Percentiles rank a stretch among this genome's conserved stretches.
Evolutionary conservation across 1,140 invertebrate genomes (phyloP).

Genomic region (Philopotamus ludificatus): DNA sequence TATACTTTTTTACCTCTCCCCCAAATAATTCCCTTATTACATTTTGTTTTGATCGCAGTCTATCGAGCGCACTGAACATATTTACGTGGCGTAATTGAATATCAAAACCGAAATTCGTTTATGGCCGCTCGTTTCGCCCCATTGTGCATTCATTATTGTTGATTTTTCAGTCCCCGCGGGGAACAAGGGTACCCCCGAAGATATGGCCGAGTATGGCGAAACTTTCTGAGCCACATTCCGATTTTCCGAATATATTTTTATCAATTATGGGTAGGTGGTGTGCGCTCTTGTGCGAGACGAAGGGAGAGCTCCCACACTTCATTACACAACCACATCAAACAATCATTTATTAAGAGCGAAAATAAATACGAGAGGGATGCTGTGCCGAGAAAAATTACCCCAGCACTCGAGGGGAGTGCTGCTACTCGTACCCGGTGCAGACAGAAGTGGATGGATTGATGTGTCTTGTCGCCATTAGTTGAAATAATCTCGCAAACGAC

Average conservation of each 20-base stretch:
- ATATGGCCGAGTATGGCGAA: too few relatives aligned
- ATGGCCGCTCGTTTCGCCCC: slow-evolving; percentile 39
- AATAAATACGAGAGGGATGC: slow-evolving; percentile 34
- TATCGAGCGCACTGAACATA: slow-evolving; percentile 40
- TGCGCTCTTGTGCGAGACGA: not conserved
- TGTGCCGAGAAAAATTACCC: slow-evolving; percentile 21
- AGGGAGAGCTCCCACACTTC: slow-evolving; percentile 36
- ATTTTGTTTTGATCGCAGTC: slow-evolving; percentile 41
- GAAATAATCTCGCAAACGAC: slow-evolving; percentile 30
- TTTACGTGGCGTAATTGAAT: slow-evolving; percentile 41
- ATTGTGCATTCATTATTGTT: slow-evolving; percentile 41
- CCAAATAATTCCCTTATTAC: slow-evolving; percentile 32
- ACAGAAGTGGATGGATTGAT: slow-evolving; percentile 8
- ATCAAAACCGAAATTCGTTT: slow-evolving; percentile 42
- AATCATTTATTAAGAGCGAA: slow-evolving; percentile 42
- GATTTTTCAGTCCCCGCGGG: slow-evolving; percentile 39
- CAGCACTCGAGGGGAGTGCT: slow-evolving; percentile 5
- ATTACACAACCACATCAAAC: slow-evolving; percentile 41
- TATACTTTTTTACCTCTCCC: too few relatives aligned
- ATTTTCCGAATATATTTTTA: not conserved
- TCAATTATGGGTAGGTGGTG: not conserved
- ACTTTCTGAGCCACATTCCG: not conserved
- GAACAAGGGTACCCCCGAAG: not conserved
- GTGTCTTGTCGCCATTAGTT: slow-evolving; percentile 29
- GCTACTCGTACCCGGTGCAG: not conserved